Percentiles rank a stretch among this genome's conserved stretches.
phyloP scores from a whole-genome alignment of 1,140 invertebrate species.

The Kradibia gibbosae region DNA sequence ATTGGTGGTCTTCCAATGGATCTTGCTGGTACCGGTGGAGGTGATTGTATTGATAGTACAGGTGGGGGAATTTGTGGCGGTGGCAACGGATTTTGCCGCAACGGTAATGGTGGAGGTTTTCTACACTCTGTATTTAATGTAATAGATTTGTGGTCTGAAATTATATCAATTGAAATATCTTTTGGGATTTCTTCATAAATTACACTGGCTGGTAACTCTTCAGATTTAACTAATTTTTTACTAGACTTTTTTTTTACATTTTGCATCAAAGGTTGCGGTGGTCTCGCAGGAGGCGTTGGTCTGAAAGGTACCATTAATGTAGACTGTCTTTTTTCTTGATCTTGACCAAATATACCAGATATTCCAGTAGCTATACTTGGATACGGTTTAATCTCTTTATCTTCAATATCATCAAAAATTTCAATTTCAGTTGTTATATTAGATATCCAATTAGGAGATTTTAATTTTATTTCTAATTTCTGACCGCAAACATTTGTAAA shows the following conservation, averaged over 20 bases:
- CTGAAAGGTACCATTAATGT: conserved; percentile 59
- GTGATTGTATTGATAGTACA: conserved; percentile 69
- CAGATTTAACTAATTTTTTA: not conserved
- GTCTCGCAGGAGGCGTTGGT: conserved; percentile 74
- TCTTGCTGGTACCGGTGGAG: conserved; percentile 78
- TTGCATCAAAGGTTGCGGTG: conserved; percentile 70
- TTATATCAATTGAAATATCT: conserved; percentile 70
- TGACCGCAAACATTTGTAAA: conserved; percentile 79
- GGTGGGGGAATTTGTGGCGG: conserved; percentile 76
- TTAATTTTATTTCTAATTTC: conserved; percentile 81
- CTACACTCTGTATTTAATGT: conserved; percentile 64
- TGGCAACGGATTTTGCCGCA: conserved; percentile 73
- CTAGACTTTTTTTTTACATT: not conserved
- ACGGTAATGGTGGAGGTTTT: conserved; percentile 79
- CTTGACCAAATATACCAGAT: conserved; percentile 52
- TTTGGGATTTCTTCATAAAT: not conserved
- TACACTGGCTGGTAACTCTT: not conserved
- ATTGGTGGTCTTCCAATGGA: conserved; percentile 79
- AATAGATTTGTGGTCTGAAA: conserved; percentile 65
- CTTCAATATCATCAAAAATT: conserved; percentile 86
- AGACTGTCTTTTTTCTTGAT: not conserved
- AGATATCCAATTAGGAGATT: conserved; percentile 88
- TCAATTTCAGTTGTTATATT: conserved; percentile 86
- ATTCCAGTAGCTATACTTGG: conserved; percentile 46
- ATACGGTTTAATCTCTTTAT: conserved; percentile 68